Evolutionary conservation across 2,113 vertebrate genomes (phyloP).

Genomic region (Chlorodrepanis virens): DNA sequence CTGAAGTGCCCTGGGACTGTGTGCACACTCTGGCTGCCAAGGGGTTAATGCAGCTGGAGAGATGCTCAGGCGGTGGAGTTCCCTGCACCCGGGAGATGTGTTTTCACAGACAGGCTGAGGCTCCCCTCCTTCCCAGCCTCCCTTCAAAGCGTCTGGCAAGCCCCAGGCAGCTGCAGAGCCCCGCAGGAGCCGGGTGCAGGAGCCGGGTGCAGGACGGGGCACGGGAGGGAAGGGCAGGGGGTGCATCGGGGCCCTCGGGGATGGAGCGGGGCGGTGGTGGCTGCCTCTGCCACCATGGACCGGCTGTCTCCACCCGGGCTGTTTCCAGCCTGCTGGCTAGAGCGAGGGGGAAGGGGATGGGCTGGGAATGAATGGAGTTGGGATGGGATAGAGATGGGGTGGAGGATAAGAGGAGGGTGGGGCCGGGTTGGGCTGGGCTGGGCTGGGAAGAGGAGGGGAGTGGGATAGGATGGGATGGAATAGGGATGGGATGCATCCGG

Average conservation of each 20-base stretch:
- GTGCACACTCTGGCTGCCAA: neutral
- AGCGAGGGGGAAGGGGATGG: neutral
- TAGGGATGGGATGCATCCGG: neutral
- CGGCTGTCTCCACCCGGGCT: neutral
- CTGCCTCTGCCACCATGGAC: neutral
- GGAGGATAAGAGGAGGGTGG: neutral
- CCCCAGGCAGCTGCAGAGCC: neutral
- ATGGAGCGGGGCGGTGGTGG: neutral
- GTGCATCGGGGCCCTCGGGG: accelerated
- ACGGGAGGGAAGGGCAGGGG: neutral
- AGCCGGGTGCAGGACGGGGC: neutral
- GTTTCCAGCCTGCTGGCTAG: neutral
- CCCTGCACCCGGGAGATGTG: neutral
- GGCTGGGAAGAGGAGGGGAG: neutral
- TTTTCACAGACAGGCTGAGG: neutral
- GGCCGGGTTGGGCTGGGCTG: neutral
- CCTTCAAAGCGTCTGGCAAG: neutral
- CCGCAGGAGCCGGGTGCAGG: neutral
- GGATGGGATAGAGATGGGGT: neutral
- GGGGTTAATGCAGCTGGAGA: neutral
- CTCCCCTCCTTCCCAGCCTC: neutral
- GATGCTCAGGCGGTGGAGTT: neutral
- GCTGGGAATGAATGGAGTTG: neutral
- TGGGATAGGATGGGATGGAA: neutral
- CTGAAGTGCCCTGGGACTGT: neutral